A percentile compares a stretch with the other conserved stretches of the same genome.
phyloP scores from a whole-genome alignment of 1,140 invertebrate genomes.

The Diorhabda carinulata region DNA sequence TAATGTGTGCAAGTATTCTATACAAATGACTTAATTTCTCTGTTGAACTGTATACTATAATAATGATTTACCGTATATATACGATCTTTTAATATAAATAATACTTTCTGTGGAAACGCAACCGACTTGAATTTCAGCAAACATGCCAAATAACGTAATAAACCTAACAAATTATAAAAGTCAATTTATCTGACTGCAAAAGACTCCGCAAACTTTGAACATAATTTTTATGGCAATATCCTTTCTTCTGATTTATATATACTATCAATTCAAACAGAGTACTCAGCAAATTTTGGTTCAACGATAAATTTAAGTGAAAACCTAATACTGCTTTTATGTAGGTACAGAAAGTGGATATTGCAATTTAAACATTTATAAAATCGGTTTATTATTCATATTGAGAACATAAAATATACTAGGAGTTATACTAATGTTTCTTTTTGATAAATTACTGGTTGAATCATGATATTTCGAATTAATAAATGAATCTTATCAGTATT shows the following conservation, averaged over 20 bases:
- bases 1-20: too few relatives aligned
- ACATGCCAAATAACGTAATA: conserved; percentile 38
- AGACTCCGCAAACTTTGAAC: conserved; percentile 43
- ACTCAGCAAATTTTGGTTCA: conserved; percentile 42
- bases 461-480: too few relatives aligned
- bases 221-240: conserved; percentile 45
- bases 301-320: conserved; percentile 36
- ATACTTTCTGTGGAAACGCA: conserved; percentile 29
- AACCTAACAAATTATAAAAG: conserved; percentile 43
- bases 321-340: conserved; percentile 35
- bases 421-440: too few relatives aligned
- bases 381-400: conserved; percentile 1
- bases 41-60: too few relatives aligned
- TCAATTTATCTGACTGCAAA: conserved; percentile 43
- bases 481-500: too few relatives aligned
- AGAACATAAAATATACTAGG: background rate
- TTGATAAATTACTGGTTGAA: too few relatives aligned
- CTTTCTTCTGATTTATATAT: conserved; percentile 41
- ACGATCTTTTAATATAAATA: conserved; percentile 8
- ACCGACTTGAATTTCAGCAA: conserved; percentile 31
- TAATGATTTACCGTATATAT: too few relatives aligned
- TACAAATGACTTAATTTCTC: too few relatives aligned
- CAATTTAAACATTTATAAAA: conserved; percentile 30
- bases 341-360: conserved; percentile 35
- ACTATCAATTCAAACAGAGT: conserved; percentile 44